phyloP scores from a whole-genome alignment of 1,140 invertebrate genomes.

The Drosophila neocordata region DNA sequence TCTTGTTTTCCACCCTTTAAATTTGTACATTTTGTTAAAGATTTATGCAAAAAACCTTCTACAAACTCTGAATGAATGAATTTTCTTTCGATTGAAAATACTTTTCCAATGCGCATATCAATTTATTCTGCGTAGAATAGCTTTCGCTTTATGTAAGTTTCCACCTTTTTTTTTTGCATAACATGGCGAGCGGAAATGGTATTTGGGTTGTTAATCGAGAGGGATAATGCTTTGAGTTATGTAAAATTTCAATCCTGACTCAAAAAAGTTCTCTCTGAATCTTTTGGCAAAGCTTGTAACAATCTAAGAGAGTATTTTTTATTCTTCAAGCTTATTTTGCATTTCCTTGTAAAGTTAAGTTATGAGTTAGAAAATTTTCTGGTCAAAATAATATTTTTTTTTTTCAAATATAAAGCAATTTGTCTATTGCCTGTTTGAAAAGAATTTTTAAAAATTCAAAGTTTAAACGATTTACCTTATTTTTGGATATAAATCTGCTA shows the following conservation, averaged over 20 bases:
- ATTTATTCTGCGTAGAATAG: slow-evolving; percentile 31
- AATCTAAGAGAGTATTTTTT: not conserved
- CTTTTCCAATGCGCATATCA: slow-evolving; percentile 68
- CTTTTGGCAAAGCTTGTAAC: not conserved
- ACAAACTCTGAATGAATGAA: slow-evolving; percentile 53
- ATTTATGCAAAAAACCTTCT: slow-evolving; percentile 20
- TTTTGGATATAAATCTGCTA: too few relatives aligned
- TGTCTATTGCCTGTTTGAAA: too few relatives aligned
- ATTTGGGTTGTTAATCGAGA: slow-evolving; percentile 53
- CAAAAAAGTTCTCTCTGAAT: slow-evolving; percentile 3
- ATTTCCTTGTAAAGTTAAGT: too few relatives aligned
- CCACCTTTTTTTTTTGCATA: slow-evolving; percentile 59
- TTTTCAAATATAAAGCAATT: too few relatives aligned
- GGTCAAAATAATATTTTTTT: too few relatives aligned
- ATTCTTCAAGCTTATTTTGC: too few relatives aligned
- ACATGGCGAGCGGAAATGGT: slow-evolving; percentile 62
- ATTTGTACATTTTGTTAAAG: slow-evolving; percentile 26
- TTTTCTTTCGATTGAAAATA: slow-evolving; percentile 56
- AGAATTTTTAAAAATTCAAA: too few relatives aligned
- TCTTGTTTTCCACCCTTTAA: slow-evolving; percentile 2
- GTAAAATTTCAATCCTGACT: slow-evolving; percentile 3
- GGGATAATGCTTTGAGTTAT: not conserved
- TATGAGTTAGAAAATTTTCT: too few relatives aligned
- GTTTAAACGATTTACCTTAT: too few relatives aligned
- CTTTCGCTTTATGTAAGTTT: slow-evolving; percentile 66